Evolutionary conservation across 2,888 invertebrate species (phyloP).

Genomic region (Tribolium freemani): DNA sequence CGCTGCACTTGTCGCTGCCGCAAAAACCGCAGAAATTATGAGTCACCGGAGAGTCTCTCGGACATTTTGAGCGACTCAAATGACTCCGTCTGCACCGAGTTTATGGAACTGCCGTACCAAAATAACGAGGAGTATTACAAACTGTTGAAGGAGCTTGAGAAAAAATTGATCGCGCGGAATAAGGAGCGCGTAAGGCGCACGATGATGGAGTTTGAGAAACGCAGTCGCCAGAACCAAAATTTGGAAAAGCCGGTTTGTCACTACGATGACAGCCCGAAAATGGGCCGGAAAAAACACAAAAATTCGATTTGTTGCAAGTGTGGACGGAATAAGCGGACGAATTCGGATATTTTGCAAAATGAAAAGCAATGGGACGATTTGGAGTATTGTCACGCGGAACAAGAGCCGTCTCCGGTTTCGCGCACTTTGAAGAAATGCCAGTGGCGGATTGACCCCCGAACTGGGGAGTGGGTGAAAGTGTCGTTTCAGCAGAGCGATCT

Average conservation of each 20-base stretch:
- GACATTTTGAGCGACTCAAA: constrained; percentile 49
- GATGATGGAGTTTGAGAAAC: constrained; percentile 64
- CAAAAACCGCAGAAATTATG: constrained; percentile 30
- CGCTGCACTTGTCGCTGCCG: constrained; percentile 18
- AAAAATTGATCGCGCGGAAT: constrained; percentile 63
- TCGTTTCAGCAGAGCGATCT: constrained; percentile 14
- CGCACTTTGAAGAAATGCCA: constrained; percentile 35
- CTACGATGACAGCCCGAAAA: constrained; percentile 41
- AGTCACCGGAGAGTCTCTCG: constrained; percentile 4
- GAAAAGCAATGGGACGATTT: constrained; percentile 30
- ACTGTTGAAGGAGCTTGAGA: constrained; percentile 64
- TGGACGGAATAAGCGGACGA: constrained; percentile 4
- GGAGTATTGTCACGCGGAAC: background rate
- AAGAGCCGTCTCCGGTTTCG: background rate
- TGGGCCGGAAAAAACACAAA: background rate
- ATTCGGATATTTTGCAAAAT: constrained; percentile 40
- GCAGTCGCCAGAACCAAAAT: constrained; percentile 62
- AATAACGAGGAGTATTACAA: constrained; percentile 63
- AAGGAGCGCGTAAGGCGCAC: constrained; percentile 62
- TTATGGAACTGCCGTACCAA: constrained; percentile 63
- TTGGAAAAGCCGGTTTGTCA: constrained; percentile 61
- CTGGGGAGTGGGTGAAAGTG: constrained; percentile 48
- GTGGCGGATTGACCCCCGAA: constrained; percentile 48
- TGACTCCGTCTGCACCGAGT: constrained; percentile 46
- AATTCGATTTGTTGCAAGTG: constrained; percentile 20